Conservation (phyloP, 2,797 vertebrate species). For the Lepus oiostolus region DNA sequence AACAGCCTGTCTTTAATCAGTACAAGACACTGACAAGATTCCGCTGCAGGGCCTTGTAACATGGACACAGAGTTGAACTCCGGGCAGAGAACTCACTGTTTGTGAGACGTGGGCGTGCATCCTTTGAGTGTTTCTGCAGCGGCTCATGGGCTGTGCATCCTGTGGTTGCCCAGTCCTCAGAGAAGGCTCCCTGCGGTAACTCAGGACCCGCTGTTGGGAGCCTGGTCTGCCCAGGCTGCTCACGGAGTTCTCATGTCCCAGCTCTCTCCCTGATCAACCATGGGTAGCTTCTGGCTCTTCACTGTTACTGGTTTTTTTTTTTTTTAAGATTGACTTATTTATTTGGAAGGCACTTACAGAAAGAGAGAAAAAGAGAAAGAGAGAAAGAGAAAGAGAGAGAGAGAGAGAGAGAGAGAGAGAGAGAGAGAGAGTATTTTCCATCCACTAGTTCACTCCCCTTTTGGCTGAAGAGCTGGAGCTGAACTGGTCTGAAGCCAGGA, state of each 20-base stretch:
- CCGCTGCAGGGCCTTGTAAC: slow-evolving; percentile 33
- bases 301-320: too few relatives aligned
- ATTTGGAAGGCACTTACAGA: too few relatives aligned
- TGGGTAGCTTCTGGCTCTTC: neutral
- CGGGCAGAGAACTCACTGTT: neutral
- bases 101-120: neutral
- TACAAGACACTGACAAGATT: neutral
- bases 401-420: too few relatives aligned
- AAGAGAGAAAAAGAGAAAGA: too few relatives aligned
- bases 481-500: too few relatives aligned
- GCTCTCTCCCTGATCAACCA: too few relatives aligned
- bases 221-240: too few relatives aligned
- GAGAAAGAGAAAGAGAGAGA: too few relatives aligned
- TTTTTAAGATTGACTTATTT: too few relatives aligned
- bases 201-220: neutral
- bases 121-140: neutral
- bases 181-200: neutral
- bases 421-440: too few relatives aligned
- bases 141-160: neutral
- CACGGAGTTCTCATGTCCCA: neutral
- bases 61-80: neutral
- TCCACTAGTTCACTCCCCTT: too few relatives aligned
- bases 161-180: neutral
- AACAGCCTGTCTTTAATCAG: slow-evolving; percentile 60
- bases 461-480: too few relatives aligned